Evolutionary conservation across 1,140 invertebrate genomes (phyloP).

Genomic region (Mizuhopecten yessoensis): DNA sequence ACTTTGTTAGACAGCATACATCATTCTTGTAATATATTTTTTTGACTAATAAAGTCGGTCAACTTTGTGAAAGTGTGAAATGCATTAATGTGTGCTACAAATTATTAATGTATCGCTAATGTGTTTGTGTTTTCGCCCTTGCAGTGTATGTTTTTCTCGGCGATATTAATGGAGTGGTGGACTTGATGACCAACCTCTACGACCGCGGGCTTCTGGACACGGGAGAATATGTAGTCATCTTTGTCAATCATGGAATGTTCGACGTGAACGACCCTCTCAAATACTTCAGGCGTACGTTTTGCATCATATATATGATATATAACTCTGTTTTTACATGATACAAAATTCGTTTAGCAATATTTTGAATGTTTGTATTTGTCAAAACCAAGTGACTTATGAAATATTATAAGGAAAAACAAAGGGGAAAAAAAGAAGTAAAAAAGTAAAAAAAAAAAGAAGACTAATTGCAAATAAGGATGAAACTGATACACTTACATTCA

Average conservation of each 20-base stretch:
- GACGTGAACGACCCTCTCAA: slow-evolving; percentile 88
- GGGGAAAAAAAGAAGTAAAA: too few relatives aligned
- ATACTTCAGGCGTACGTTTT: slow-evolving; percentile 94
- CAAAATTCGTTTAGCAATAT: too few relatives aligned
- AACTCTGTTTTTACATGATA: too few relatives aligned
- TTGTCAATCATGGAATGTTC: slow-evolving; percentile 95
- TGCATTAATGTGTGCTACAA: neutral
- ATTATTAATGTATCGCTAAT: neutral
- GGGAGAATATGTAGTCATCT: slow-evolving; percentile 97
- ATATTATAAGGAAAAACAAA: too few relatives aligned
- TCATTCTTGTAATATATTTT: neutral
- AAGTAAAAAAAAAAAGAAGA: too few relatives aligned
- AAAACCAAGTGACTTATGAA: too few relatives aligned
- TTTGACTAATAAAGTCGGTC: neutral
- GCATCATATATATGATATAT: too few relatives aligned
- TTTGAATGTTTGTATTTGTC: too few relatives aligned
- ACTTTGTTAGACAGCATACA: neutral
- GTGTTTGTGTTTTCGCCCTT: slow-evolving; percentile 46
- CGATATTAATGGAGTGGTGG: slow-evolving; percentile 90
- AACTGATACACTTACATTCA: too few relatives aligned
- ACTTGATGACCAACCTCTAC: slow-evolving; percentile 96
- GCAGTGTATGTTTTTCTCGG: slow-evolving; percentile 97
- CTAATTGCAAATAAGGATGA: too few relatives aligned
- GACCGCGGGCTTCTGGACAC: slow-evolving; percentile 92
- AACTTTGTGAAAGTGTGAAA: neutral